Conservation (phyloP, 2,113 vertebrate species). For the Phalacrocorax carbo region DNA sequence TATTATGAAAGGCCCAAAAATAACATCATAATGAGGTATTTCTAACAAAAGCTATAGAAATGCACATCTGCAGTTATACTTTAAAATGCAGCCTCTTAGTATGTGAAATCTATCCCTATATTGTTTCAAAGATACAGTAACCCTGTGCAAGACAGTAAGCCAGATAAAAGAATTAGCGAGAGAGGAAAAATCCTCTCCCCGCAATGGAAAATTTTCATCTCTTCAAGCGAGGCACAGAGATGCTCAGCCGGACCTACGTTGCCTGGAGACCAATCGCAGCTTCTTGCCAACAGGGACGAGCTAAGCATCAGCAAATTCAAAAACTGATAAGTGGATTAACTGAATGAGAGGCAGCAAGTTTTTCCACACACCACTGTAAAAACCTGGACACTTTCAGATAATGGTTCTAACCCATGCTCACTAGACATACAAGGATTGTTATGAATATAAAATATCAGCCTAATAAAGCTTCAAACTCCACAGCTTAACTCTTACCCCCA, state of each 20-base stretch:
- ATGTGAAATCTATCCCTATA: not conserved
- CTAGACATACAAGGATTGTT: not conserved
- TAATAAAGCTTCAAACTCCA: not conserved
- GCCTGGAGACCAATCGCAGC: constrained; percentile 67
- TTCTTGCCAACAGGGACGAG: constrained; percentile 31
- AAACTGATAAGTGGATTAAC: constrained; percentile 6
- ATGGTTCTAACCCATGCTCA: not conserved
- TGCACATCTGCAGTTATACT: not conserved
- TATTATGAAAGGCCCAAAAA: not conserved
- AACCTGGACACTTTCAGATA: not conserved
- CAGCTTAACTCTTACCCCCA: not conserved
- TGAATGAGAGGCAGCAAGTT: not conserved
- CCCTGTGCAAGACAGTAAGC: not conserved
- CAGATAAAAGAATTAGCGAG: not conserved
- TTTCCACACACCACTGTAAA: not conserved
- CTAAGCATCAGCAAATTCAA: constrained; percentile 48
- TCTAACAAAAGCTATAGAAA: not conserved
- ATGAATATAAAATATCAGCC: not conserved
- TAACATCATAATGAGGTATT: not conserved
- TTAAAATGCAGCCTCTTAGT: not conserved
- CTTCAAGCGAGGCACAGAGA: constrained; percentile 62
- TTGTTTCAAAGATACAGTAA: not conserved
- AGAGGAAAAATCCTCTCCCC: constrained; percentile 62
- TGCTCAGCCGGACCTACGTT: constrained; percentile 59
- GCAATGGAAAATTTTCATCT: constrained; percentile 78